These are phyloP conservation scores for Panopea generosa DNA, from an alignment of 2,888 invertebrate genomes.

Conservation along the genomic window DNA sequence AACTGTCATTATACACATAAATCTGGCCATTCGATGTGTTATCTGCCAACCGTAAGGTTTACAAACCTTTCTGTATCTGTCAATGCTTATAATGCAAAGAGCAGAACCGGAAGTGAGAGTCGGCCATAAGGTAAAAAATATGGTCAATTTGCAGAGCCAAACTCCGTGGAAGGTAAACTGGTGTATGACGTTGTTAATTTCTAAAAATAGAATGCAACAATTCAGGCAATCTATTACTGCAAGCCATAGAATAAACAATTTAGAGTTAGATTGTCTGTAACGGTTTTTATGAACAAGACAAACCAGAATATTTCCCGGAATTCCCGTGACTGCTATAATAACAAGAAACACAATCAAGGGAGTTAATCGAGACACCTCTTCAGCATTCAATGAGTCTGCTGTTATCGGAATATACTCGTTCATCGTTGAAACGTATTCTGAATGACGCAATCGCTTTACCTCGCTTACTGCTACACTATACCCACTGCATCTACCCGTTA, in stretches of 20 bases:
- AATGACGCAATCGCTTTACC: too few relatives aligned
- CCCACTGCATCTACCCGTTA: too few relatives aligned
- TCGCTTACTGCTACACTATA: too few relatives aligned
- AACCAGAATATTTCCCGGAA: slow-evolving; percentile 51
- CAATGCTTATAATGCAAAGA: slow-evolving; percentile 46
- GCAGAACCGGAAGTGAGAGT: slow-evolving; percentile 39
- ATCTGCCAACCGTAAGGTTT: slow-evolving; percentile 43
- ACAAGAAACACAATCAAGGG: slow-evolving; percentile 35
- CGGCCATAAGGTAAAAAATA: slow-evolving; percentile 52
- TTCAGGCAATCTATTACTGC: slow-evolving; percentile 46
- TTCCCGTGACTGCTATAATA: slow-evolving; percentile 38
- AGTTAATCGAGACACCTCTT: slow-evolving; percentile 29
- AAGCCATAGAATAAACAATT: slow-evolving; percentile 49
- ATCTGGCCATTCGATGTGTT: slow-evolving; percentile 23
- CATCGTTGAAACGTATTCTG: too few relatives aligned
- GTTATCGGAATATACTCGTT: neutral
- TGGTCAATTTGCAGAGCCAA: slow-evolving; percentile 52
- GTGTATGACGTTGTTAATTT: slow-evolving; percentile 45
- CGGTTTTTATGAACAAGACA: slow-evolving; percentile 24
- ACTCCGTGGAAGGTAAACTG: slow-evolving; percentile 41
- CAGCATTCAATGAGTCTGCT: slow-evolving; percentile 17
- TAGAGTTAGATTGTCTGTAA: slow-evolving; percentile 36
- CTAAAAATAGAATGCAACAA: slow-evolving; percentile 41
- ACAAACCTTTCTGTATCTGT: slow-evolving; percentile 52
- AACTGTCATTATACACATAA: slow-evolving; percentile 22